These are phyloP conservation scores for Calephelis nemesis DNA, from an alignment of 1,140 invertebrate species.

Conservation along the genomic window DNA sequence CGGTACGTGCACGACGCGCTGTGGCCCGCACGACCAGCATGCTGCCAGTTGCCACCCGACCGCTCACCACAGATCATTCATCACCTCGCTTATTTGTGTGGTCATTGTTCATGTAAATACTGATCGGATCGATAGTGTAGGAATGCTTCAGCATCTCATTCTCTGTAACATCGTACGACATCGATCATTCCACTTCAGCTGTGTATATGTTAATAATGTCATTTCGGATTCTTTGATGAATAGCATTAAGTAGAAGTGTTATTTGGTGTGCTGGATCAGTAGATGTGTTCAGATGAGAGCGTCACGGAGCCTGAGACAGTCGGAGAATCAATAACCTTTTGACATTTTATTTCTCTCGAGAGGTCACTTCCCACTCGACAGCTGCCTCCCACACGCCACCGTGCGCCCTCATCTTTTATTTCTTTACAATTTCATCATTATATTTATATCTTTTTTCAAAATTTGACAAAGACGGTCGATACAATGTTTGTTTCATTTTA, in stretches of 20 bases:
- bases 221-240: background rate
- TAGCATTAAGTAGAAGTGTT: background rate
- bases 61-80: conserved; percentile 19
- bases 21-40: conserved; percentile 30
- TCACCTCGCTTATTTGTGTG: conserved; percentile 5
- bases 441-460: too few relatives aligned
- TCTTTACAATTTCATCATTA: too few relatives aligned
- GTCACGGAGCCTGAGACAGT: too few relatives aligned
- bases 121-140: background rate
- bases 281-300: background rate
- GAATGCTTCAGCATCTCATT: conserved; percentile 2
- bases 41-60: conserved; percentile 9
- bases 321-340: too few relatives aligned
- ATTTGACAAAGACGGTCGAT: too few relatives aligned
- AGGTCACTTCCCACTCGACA: too few relatives aligned
- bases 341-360: too few relatives aligned
- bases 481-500: too few relatives aligned
- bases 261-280: background rate
- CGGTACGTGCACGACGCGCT: conserved; percentile 54
- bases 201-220: background rate
- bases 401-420: too few relatives aligned
- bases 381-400: too few relatives aligned
- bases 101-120: conserved; percentile 14
- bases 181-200: background rate
- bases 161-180: conserved; percentile 1